Conservation (phyloP, 2,888 invertebrate genomes). For the Conops quadrifasciatus region DNA sequence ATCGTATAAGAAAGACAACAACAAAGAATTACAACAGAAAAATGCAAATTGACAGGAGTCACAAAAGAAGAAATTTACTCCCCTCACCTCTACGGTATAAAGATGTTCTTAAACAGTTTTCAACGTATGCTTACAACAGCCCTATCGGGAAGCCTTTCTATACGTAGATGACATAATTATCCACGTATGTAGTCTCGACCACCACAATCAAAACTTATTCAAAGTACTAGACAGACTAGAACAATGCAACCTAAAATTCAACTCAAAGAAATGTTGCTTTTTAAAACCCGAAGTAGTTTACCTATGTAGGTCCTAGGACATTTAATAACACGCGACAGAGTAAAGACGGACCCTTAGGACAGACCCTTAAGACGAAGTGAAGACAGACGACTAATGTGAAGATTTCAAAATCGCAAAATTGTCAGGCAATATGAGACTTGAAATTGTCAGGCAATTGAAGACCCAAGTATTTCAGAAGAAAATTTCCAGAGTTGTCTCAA, state of each 20-base stretch:
- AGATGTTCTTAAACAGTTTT: neutral
- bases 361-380: no score
- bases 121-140: slow-evolving; percentile 11
- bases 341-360: slow-evolving; percentile 2
- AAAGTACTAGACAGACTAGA: neutral
- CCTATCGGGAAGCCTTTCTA: neutral
- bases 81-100: neutral
- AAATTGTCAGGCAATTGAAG: no score
- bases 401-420: no score
- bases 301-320: no score
- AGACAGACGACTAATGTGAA: no score
- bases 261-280: neutral
- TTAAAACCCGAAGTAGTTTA: neutral
- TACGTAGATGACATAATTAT: neutral
- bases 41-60: no score
- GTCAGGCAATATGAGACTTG: no score
- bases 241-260: neutral
- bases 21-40: no score
- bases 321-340: neutral
- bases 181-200: neutral
- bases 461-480: no score
- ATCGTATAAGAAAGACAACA: no score
- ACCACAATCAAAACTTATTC: neutral
- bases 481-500: no score
- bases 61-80: no score